Base-by-base conservation (phyloP, 37 sponge, comb jelly and placozoan species). In the Diacarnus erythraeanus region DNA sequence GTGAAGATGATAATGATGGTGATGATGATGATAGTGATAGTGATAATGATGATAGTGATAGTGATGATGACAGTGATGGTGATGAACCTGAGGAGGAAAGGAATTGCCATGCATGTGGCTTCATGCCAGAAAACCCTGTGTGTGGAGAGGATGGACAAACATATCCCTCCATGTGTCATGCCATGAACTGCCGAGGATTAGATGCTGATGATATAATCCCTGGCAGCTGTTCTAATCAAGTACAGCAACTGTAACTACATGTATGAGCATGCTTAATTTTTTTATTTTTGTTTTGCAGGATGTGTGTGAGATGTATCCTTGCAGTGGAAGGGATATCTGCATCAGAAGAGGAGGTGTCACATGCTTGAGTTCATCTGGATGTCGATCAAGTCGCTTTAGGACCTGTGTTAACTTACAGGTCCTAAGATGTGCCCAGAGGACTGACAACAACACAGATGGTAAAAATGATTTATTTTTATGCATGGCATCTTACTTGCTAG, bases 331-430 rank as follows among this genome's bases (percentile, higher is more conserved):
- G 22, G 23, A 60, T 18, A 25, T 60, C 61, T 60, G 61, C 22
- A 18, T 60, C n/a, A 60, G 61, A 60, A 25, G 61, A 5, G 61
- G 61, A n/a, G 61, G 61, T 6, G 61, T 60, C 26, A 60, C 61
- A 6, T 60, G 61, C 22, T 25, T 60, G 27, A 60, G 61, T 60
- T n/a, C n/a, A 25, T 60, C 27, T 26, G 61, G 61, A 20, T 60
- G 61, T 25, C 23, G 61, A 17, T 4, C 23, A 18, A 60, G 4
- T 25, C 23, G 26, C 5, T 25, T 60, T 25, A 20, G 61, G 61
- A 21, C 61, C 4, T 60, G 61, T 60, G 23, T 60, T 6, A 25
- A 26, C 61, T 25, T 25, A 6, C 26, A 4, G 23, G 23, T n/a
- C 23, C 61, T 60, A 4, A 20, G 9, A 3, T 60, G 61, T n/a